Percentiles rank a stretch among this genome's conserved stretches.
Conservation (phyloP, 2,113 vertebrate genomes). For the Lates calcarifer region DNA sequence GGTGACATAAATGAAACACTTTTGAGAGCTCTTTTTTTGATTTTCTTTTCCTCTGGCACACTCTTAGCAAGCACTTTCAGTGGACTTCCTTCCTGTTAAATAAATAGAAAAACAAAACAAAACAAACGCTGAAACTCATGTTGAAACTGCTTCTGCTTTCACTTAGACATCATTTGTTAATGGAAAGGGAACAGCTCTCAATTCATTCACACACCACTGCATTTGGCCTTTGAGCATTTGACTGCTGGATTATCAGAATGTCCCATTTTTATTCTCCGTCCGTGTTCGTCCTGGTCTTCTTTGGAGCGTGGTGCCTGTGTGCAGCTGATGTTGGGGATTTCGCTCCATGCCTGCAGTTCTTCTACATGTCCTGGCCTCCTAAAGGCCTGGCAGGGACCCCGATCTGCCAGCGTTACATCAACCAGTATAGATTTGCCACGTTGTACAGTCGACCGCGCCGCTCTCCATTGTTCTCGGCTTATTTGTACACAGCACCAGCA, state of each 20-base stretch:
- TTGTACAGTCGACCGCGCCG: constrained; percentile 76
- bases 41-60: too few species aligned
- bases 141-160: constrained; percentile 49
- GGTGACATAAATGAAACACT: too few species aligned
- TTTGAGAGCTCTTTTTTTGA: too few species aligned
- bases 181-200: constrained; percentile 7
- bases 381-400: constrained; percentile 74
- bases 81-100: neutral
- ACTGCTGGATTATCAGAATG: constrained; percentile 33
- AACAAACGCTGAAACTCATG: neutral
- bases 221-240: neutral
- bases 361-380: constrained; percentile 75
- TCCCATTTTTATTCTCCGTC: neutral
- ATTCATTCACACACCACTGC: neutral
- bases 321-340: constrained; percentile 77
- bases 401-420: constrained; percentile 76
- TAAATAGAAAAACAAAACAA: neutral
- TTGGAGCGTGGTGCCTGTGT: constrained; percentile 11
- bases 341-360: constrained; percentile 66
- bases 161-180: neutral
- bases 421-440: constrained; percentile 76
- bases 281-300: neutral
- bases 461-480: constrained; percentile 79
- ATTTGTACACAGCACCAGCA: constrained; percentile 51
- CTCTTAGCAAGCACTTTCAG: neutral